Evolutionary conservation across 2,888 invertebrate genomes (phyloP), one percentile per base, ranked within the genome.

Genomic region (Drosophila aldrichi): DNA sequence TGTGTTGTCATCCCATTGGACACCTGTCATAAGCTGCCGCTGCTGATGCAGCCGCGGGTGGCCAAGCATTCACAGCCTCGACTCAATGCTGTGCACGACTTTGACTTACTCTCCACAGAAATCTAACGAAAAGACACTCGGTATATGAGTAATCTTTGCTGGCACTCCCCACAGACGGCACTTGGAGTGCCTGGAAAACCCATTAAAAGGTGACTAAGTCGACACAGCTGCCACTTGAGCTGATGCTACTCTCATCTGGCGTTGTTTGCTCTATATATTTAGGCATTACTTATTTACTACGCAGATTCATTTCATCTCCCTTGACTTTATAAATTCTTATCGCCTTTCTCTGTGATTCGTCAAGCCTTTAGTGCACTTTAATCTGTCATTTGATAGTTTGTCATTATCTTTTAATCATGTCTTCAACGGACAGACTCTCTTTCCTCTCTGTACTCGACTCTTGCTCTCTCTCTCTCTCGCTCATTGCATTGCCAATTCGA

Each of bases 1-100:
- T 62, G 72, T 77, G 67, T 77, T 80, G 77, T 71, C 80, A 80
- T 76, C 57, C 49, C 68, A 69, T 46, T 74, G 70, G 59, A 77
- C 77, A 79, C 61, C 55, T 76, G 77, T 77, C 77, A 65, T 63
- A 60, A 56, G 58, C 25, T 49, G 18, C 43, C 56, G 41, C 59
- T 44, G 54, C 70, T 44, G 34, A 62, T 46, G 46, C 49, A 54
- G 25, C 79, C 69, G 57, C 76, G 65, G 75, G 76, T 59, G 64
- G 61, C 60, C 61, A 56, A 44, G 14, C 34, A 51, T 49, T 61
- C 40, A 20, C 43, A 68, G 40, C 20, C 16, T 25, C 48, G 32
- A 32, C 7, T n/a, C 40, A 38, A 16, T 2, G 34, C 20, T 43
- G n/a, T 20, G 36, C 40, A n/a, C 41, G 57, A 71, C 55, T 57